Conservation (phyloP, 2,888 invertebrate species). For the Tetramorium bicarinatum region DNA sequence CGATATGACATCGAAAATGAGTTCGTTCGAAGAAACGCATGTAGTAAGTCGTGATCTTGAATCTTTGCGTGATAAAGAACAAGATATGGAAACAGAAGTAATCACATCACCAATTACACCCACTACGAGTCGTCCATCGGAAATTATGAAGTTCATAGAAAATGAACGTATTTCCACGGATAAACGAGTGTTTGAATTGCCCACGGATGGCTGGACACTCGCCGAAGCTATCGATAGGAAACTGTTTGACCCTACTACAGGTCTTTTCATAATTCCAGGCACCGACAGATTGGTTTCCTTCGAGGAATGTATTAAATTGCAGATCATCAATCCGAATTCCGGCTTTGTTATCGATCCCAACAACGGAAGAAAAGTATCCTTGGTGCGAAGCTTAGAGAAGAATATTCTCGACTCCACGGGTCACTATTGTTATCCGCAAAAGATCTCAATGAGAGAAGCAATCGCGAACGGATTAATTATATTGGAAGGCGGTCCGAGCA, state of each 20-base stretch:
- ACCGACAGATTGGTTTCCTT: conserved; percentile 95
- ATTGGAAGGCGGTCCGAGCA: conserved; percentile 87
- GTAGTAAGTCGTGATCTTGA: not conserved
- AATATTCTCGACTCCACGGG: conserved; percentile 93
- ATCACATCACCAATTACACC: conserved; percentile 9
- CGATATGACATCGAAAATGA: conserved; percentile 1
- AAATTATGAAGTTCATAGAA: conserved; percentile 56
- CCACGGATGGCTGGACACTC: conserved; percentile 94
- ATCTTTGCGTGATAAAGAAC: conserved; percentile 9
- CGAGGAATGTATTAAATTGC: conserved; percentile 94
- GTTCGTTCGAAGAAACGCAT: not conserved
- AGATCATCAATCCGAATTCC: conserved; percentile 94
- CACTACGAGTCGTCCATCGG: conserved; percentile 61
- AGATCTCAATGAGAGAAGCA: conserved; percentile 92
- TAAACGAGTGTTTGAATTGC: conserved; percentile 92
- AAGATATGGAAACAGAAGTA: conserved; percentile 22
- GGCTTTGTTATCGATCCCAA: conserved; percentile 93
- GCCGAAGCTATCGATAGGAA: conserved; percentile 94
- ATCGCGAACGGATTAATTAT: conserved; percentile 90
- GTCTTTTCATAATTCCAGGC: conserved; percentile 94
- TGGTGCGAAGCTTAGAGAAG: conserved; percentile 92
- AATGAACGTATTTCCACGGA: conserved; percentile 85
- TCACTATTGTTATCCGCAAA: conserved; percentile 89
- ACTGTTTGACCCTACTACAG: conserved; percentile 93
- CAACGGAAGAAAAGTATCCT: conserved; percentile 90